A percentile compares a stretch with the other conserved stretches of the same genome.
phyloP scores from a whole-genome alignment of 92 coral and sea anemone genomes.

The Micromussa lordhowensis region DNA sequence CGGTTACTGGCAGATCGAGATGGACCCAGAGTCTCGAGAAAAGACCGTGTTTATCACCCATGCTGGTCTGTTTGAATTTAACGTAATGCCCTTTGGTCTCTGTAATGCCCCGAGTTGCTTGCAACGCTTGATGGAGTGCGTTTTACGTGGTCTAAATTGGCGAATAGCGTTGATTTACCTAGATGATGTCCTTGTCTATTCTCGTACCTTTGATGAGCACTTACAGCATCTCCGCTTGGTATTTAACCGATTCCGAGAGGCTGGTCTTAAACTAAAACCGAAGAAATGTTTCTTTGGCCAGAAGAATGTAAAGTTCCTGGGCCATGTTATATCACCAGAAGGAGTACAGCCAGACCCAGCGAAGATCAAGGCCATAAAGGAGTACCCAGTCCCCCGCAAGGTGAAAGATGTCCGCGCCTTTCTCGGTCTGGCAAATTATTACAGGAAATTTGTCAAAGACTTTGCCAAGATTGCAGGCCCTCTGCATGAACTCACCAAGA shows the following conservation, averaged over 20 bases:
- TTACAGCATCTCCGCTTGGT: conserved; percentile 11
- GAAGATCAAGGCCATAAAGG: conserved; percentile 32
- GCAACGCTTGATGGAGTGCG: conserved; percentile 42
- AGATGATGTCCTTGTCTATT: conserved; percentile 26
- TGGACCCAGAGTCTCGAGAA: neutral
- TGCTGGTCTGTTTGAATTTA: conserved; percentile 36
- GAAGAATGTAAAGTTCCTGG: conserved; percentile 29
- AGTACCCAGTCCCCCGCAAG: conserved; percentile 16
- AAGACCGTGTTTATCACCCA: conserved; percentile 32
- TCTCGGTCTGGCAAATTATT: conserved; percentile 36
- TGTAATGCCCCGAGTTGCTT: conserved; percentile 34
- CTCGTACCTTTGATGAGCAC: neutral
- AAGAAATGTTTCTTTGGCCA: conserved; percentile 34
- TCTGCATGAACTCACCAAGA: conserved; percentile 12
- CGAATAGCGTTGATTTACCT: conserved; percentile 17
- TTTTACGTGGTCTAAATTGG: conserved; percentile 11
- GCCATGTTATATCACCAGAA: conserved; percentile 19
- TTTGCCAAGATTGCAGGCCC: conserved; percentile 43
- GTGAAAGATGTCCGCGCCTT: conserved; percentile 31
- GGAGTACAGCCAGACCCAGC: conserved; percentile 35
- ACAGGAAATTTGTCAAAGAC: conserved; percentile 32
- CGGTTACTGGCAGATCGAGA: conserved; percentile 13
- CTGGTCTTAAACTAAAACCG: conserved; percentile 30
- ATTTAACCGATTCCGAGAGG: conserved; percentile 28
- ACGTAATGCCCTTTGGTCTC: conserved; percentile 39